Conservation (phyloP, 2,797 vertebrate genomes). For the Cirrhinus molitorella region DNA sequence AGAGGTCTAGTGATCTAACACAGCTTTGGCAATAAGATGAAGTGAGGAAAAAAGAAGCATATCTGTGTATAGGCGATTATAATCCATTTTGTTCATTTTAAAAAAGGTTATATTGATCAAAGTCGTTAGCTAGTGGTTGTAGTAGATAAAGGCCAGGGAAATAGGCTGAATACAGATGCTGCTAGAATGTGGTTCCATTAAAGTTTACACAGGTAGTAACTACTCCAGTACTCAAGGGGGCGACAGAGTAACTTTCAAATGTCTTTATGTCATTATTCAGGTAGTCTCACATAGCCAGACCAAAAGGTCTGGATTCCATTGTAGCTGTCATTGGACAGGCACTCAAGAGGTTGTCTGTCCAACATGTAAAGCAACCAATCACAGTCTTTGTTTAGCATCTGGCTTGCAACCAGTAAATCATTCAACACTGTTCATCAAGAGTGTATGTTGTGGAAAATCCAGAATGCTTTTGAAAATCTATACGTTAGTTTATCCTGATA, state of each 20-base stretch:
- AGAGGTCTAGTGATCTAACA: neutral
- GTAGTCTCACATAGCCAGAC: neutral
- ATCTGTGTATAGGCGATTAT: slow-evolving; percentile 46
- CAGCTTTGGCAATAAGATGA: neutral
- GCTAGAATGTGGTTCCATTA: neutral
- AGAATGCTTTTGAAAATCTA: no score
- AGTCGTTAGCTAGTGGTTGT: neutral
- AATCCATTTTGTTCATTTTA: neutral
- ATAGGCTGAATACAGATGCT: neutral
- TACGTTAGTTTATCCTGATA: no score
- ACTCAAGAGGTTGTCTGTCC: no score
- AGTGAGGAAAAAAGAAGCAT: neutral
- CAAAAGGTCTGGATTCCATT: neutral
- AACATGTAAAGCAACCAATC: neutral
- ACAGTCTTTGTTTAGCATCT: neutral
- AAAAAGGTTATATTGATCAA: neutral
- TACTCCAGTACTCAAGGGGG: neutral
- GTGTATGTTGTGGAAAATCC: no score
- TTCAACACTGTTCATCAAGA: no score
- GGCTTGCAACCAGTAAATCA: no score
- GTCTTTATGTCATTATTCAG: neutral
- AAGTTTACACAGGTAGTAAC: neutral
- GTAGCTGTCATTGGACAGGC: no score
- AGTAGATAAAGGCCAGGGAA: neutral
- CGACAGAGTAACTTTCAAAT: neutral